Conservation (phyloP, 2,797 vertebrate species). For the Urocyon cinereoargenteus region DNA sequence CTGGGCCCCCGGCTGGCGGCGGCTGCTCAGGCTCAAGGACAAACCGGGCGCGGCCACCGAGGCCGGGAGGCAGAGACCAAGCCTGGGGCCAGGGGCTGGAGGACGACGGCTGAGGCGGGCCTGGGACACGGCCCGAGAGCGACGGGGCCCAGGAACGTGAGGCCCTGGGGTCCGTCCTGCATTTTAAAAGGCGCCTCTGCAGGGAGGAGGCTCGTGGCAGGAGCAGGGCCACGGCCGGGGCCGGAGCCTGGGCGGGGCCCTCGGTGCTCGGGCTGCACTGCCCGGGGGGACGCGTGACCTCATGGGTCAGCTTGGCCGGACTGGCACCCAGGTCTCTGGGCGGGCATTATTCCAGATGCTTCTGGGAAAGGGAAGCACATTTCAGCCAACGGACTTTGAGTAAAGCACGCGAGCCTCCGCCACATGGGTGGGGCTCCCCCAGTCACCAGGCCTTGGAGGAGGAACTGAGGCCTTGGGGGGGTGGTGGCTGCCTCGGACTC, state of each 20-base stretch:
- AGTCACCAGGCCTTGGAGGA: too few species aligned
- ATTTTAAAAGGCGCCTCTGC: fast-evolving
- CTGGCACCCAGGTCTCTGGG: neutral
- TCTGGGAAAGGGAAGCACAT: neutral
- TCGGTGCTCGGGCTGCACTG: too few species aligned
- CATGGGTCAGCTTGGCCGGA: fast-evolving
- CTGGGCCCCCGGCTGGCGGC: fast-evolving
- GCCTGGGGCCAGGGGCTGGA: fast-evolving
- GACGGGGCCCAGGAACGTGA: fast-evolving
- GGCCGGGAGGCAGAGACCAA: too few species aligned
- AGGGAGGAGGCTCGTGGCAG: neutral
- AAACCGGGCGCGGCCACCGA: fast-evolving
- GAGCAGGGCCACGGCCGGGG: fast-evolving
- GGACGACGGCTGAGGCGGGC: fast-evolving
- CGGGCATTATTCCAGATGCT: neutral
- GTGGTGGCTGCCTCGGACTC: neutral
- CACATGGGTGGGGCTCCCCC: too few species aligned
- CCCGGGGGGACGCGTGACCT: neutral
- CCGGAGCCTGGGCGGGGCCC: fast-evolving
- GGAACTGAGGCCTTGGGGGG: neutral
- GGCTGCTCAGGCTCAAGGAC: neutral
- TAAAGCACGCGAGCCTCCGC: neutral
- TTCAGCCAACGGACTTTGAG: neutral
- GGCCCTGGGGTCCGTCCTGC: fast-evolving
- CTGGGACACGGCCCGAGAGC: neutral